phyloP scores from a whole-genome alignment of 2,113 vertebrate species.

The Thamnaconus septentrionalis region DNA sequence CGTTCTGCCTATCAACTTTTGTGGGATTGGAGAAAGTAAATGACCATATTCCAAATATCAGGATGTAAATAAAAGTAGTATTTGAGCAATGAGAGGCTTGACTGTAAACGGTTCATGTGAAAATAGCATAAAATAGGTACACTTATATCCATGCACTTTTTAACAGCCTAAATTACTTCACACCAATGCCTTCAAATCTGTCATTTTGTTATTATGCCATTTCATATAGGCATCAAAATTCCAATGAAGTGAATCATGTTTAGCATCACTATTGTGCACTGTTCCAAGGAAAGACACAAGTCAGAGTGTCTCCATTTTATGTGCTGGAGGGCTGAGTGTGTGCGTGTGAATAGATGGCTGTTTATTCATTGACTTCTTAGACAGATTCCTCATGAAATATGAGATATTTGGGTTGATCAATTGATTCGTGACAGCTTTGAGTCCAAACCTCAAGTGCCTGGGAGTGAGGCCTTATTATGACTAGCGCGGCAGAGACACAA shows the following conservation, averaged over 20 bases:
- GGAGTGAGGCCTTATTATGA: slow-evolving; percentile 94
- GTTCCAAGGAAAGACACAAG: neutral
- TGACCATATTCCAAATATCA: neutral
- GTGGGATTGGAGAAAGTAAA: too few relatives aligned
- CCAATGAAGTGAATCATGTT: neutral
- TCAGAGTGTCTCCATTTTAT: too few relatives aligned
- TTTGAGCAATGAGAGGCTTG: too few relatives aligned
- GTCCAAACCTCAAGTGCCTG: slow-evolving; percentile 89
- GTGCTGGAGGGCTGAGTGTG: too few relatives aligned
- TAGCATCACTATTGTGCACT: neutral
- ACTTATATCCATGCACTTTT: too few relatives aligned
- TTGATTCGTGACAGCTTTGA: slow-evolving; percentile 90
- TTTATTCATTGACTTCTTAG: slow-evolving; percentile 71
- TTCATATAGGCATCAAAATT: too few relatives aligned
- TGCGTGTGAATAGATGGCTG: neutral
- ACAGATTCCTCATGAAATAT: slow-evolving; percentile 88
- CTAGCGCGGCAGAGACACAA: slow-evolving; percentile 90
- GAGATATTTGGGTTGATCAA: slow-evolving; percentile 95
- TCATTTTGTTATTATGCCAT: too few relatives aligned
- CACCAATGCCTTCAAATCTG: too few relatives aligned
- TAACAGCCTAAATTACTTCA: too few relatives aligned
- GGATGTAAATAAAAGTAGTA: neutral
- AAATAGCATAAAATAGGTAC: too few relatives aligned
- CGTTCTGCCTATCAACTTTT: too few relatives aligned
- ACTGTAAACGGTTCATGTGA: too few relatives aligned